Evolutionary conservation across 2,797 vertebrate species (phyloP).

Genomic region (Fistularia tabacaria): DNA sequence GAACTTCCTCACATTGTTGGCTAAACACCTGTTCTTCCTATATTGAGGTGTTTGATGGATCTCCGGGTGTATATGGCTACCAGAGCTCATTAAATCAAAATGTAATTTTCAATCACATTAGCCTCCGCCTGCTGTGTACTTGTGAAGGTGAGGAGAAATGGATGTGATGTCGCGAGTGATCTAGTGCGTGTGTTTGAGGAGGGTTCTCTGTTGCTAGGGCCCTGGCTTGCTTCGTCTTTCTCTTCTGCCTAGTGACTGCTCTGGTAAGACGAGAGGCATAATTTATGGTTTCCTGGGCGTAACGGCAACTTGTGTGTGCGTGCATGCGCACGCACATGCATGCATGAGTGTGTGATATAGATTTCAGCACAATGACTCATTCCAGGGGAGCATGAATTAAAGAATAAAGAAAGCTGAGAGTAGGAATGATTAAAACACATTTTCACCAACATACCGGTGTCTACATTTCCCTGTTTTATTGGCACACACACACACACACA

Average conservation of each 20-base stretch:
- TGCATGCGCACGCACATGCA: not conserved
- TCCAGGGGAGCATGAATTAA: conserved; percentile 23
- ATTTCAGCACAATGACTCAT: conserved; percentile 44
- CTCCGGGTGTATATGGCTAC: not conserved
- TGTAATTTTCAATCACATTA: conserved; percentile 13
- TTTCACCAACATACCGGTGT: conserved; percentile 6
- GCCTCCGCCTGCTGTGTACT: not conserved
- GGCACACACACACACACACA: too few species aligned
- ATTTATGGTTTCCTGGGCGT: conserved; percentile 65
- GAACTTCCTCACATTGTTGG: conserved; percentile 24
- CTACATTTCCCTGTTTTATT: too few species aligned
- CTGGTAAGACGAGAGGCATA: conserved; percentile 47
- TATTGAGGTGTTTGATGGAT: conserved; percentile 1
- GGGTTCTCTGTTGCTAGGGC: conserved; percentile 64
- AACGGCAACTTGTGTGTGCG: conserved; percentile 23
- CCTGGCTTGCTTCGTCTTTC: conserved; percentile 52
- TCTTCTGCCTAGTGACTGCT: conserved; percentile 65
- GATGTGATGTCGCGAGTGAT: conserved; percentile 17
- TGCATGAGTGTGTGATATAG: conserved; percentile 9
- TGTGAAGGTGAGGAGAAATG: conserved; percentile 13
- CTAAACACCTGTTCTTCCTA: conserved; percentile 17
- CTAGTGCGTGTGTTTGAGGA: conserved; percentile 9
- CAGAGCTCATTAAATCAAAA: conserved; percentile 11
- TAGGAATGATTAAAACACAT: conserved; percentile 13
- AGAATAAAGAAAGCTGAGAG: conserved; percentile 21